phyloP scores from a whole-genome alignment of 1,140 invertebrate species.

The Bombus haemorrhoidalis region DNA sequence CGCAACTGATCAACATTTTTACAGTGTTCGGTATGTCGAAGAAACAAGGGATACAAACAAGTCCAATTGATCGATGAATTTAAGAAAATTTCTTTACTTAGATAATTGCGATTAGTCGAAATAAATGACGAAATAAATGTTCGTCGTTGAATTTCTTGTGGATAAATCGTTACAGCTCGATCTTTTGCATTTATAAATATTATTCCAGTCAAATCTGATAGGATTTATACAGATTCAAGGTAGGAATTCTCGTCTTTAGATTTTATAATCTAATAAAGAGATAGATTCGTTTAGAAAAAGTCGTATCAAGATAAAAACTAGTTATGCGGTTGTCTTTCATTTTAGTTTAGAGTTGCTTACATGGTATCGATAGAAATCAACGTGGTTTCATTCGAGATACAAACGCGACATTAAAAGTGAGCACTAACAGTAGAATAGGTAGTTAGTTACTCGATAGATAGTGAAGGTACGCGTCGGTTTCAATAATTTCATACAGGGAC shows the following conservation, averaged over 20 bases:
- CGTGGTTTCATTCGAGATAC: not conserved
- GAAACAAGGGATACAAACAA: not conserved
- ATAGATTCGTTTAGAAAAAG: not conserved
- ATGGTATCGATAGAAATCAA: not conserved
- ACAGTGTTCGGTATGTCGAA: not conserved
- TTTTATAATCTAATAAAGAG: not conserved
- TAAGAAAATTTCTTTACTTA: not conserved
- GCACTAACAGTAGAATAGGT: not conserved
- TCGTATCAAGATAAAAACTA: not conserved
- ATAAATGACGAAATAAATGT: not conserved
- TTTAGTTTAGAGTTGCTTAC: not conserved
- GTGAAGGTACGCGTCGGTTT: not conserved
- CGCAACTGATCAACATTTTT: not conserved
- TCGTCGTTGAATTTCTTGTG: not conserved
- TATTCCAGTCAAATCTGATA: fast-evolving
- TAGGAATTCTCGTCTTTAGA: not conserved
- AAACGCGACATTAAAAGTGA: not conserved
- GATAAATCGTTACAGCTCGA: not conserved
- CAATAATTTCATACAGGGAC: too few relatives aligned
- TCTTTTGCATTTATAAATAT: not conserved
- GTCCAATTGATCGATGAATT: not conserved
- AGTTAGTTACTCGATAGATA: not conserved
- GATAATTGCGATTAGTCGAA: not conserved
- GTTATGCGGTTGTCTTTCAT: not conserved
- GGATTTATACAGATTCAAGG: not conserved